Base-by-base conservation (phyloP, 2,888 invertebrate genomes). In the Ctenicera cuprea region DNA sequence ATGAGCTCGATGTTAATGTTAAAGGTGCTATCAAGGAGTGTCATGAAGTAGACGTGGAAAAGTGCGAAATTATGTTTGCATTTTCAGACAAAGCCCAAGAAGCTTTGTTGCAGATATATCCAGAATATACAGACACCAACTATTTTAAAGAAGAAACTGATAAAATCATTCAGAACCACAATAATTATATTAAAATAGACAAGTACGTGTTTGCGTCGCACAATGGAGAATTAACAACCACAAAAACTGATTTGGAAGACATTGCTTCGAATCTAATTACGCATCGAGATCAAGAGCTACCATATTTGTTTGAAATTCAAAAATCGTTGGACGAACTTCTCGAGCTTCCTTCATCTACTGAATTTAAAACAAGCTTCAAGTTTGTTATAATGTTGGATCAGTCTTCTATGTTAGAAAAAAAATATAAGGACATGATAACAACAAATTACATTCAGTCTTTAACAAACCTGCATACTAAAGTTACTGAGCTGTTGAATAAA, bases 181-280 rank as follows among this genome's bases (percentile, higher is more conserved):
- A 12, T 4, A 20, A 48, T 26, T 71, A 71, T 16, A 66, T 71
- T 14, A 12, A 38, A 5, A 18, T 66, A 8, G 71, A 71, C 2
- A 48, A 30, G 0, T 71, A 66, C 22, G 71, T 71, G 11, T 71
- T 37, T 61, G 71, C 71, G 5, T 71, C 71, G 3, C 61, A 50
- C 22, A 26, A 66, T 8, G 50, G 48, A 1, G 71, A 71, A 20
- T 37, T 71, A 37, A 11, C 33, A 9, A 12, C 11, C 0, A 37
- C 48, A 50, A 48, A 12, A 18, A n/a, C 1, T 1, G 12, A 1
- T 3, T 18, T 71, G 20, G 26, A 67, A 50, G 3, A 38, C 12
- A 26, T 41, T 16, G 0, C 22, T 26, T n/a, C 5, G 0, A 8
- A 11, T 3, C 8, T 57, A 9, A 3, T 11, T 30, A 14, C 3